These are phyloP conservation scores for Lagopus muta DNA, from an alignment of 2,113 vertebrate species.

Conservation along the genomic window DNA sequence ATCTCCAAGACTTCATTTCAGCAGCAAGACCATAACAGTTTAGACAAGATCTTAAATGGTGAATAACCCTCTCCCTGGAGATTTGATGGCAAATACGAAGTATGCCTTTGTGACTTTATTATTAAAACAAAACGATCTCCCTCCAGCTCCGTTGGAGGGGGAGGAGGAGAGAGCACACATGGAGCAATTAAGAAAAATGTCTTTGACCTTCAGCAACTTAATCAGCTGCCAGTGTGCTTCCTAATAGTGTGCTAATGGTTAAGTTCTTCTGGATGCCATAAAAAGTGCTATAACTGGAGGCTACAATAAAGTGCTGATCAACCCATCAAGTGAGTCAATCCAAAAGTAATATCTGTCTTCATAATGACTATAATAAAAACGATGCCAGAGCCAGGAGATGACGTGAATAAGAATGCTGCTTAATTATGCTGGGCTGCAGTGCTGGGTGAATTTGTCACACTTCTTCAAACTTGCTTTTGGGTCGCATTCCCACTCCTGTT, in stretches of 20 bases:
- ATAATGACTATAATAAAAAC: conserved; percentile 71
- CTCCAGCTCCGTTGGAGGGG: not conserved
- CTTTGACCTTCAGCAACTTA: conserved; percentile 68
- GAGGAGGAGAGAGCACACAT: conserved; percentile 19
- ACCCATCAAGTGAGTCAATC: conserved; percentile 72
- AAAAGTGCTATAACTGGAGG: conserved; percentile 69
- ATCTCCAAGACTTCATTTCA: not conserved
- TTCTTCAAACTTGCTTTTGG: not conserved
- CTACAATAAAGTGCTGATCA: conserved; percentile 73
- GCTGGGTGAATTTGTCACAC: not conserved
- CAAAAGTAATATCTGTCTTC: conserved; percentile 71
- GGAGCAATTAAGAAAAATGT: conserved; percentile 67
- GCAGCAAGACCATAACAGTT: not conserved
- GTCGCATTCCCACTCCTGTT: not conserved
- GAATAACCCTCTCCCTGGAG: conserved; percentile 14
- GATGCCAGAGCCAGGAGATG: conserved; percentile 44
- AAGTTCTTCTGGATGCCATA: conserved; percentile 68
- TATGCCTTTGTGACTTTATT: conserved; percentile 34
- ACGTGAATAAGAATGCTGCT: conserved; percentile 58
- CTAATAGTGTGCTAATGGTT: conserved; percentile 70
- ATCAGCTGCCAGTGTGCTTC: conserved; percentile 57
- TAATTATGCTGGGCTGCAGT: conserved; percentile 22
- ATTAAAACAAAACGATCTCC: conserved; percentile 37
- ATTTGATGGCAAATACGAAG: not conserved
- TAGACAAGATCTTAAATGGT: not conserved